Evolutionary conservation across 2,797 vertebrate species (phyloP).

Genomic region (Eurystomus glaucurus): DNA sequence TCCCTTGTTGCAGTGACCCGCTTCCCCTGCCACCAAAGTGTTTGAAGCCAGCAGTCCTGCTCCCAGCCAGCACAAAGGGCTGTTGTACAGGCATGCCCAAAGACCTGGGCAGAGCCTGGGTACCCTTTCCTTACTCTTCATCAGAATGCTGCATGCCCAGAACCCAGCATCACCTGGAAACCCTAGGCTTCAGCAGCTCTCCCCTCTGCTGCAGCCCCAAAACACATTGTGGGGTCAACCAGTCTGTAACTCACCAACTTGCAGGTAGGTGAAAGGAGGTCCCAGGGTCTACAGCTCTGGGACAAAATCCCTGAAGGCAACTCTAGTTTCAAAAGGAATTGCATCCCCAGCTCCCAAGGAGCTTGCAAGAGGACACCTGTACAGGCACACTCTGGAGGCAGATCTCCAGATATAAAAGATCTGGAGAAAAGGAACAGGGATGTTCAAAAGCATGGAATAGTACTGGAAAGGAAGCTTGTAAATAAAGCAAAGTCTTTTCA

Average conservation of each 20-base stretch:
- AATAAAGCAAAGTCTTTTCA: neutral
- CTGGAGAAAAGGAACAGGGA: neutral
- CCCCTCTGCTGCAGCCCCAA: neutral
- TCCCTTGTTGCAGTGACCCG: fast-evolving
- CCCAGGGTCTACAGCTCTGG: neutral
- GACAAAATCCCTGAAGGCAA: neutral
- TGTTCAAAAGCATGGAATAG: neutral
- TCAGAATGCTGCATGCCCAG: neutral
- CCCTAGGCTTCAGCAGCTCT: neutral
- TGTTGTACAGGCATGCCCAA: fast-evolving
- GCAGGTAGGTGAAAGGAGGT: neutral
- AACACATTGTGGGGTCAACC: fast-evolving
- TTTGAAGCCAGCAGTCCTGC: neutral
- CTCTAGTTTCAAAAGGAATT: neutral
- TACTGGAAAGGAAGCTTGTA: neutral
- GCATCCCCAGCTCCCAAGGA: neutral
- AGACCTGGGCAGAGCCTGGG: neutral
- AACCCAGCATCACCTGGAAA: neutral
- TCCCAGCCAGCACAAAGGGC: neutral
- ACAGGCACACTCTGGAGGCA: fast-evolving
- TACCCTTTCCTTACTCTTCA: neutral
- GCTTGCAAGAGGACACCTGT: fast-evolving
- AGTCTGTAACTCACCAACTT: neutral
- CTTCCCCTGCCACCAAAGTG: fast-evolving
- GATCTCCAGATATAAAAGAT: neutral